Evolutionary conservation across 64 coral and sea anemone species (phyloP).

Genomic region (Stylophora pistillata): DNA sequence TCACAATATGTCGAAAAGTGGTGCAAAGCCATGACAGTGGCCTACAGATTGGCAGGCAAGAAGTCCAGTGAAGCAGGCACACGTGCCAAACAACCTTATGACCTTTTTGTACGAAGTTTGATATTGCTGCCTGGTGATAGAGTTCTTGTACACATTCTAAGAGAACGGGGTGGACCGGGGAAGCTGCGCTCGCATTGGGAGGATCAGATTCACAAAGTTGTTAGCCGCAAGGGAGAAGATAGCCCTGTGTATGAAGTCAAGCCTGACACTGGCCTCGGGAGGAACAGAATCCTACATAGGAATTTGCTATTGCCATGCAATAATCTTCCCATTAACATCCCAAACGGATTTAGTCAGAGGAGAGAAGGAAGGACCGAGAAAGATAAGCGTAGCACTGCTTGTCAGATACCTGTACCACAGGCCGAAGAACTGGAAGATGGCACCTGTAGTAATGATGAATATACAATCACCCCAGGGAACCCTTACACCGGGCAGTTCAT

Average conservation of each 20-base stretch:
- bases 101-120: constrained; percentile 17
- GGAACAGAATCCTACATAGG: constrained; percentile 30
- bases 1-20: constrained; percentile 2
- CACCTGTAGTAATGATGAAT: no score
- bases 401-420: no score
- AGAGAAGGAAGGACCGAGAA: no score
- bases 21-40: constrained; percentile 24
- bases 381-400: no score
- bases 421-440: no score
- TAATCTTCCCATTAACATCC: no score
- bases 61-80: background rate
- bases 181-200: constrained; percentile 32
- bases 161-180: constrained; percentile 36
- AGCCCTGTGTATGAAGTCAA: constrained; percentile 47
- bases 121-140: constrained; percentile 34
- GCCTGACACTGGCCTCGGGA: constrained; percentile 8
- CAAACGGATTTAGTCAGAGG: no score
- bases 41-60: constrained; percentile 19
- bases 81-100: constrained; percentile 38
- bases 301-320: no score
- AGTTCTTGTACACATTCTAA: constrained; percentile 54
- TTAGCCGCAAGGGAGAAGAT: no score
- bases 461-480: no score
- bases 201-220: no score
- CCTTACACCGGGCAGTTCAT: no score